Conservation (phyloP, 2,888 invertebrate genomes). For the Polia nebulosa region DNA sequence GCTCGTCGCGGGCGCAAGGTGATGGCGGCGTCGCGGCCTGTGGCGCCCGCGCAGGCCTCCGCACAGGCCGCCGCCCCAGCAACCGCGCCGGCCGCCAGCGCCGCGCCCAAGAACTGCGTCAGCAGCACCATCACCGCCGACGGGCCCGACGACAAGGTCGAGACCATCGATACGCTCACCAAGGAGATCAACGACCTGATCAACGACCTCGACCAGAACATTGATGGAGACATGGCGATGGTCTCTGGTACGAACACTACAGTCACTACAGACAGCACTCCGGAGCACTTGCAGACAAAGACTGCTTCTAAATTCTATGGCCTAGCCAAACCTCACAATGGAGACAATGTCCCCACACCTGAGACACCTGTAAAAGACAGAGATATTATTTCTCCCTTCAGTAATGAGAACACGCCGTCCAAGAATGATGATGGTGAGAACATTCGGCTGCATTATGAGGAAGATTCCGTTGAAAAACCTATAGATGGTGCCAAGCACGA, state of each 20-base stretch:
- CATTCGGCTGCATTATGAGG: slow-evolving; percentile 87
- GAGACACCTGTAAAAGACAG: slow-evolving; percentile 86
- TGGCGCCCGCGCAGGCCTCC: slow-evolving; percentile 10
- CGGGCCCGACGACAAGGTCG: slow-evolving; percentile 79
- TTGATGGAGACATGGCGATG: slow-evolving; percentile 81
- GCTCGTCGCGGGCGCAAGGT: slow-evolving; percentile 87
- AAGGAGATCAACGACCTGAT: slow-evolving; percentile 89
- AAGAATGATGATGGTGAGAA: slow-evolving; percentile 87
- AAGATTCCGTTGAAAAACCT: slow-evolving; percentile 83
- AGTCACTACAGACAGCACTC: slow-evolving; percentile 42
- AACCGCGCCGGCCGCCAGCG: slow-evolving; percentile 20
- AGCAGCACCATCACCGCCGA: slow-evolving; percentile 72
- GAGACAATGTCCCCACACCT: slow-evolving; percentile 75
- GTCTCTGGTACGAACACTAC: slow-evolving; percentile 62
- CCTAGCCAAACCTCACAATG: slow-evolving; percentile 81
- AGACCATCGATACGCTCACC: slow-evolving; percentile 86
- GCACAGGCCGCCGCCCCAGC: slow-evolving; percentile 37
- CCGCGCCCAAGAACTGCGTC: slow-evolving; percentile 52
- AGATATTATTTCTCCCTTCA: slow-evolving; percentile 72
- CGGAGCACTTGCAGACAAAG: slow-evolving; percentile 80
- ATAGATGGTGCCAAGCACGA: slow-evolving; percentile 80
- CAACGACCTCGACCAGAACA: slow-evolving; percentile 85
- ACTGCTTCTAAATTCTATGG: slow-evolving; percentile 84
- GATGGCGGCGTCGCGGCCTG: slow-evolving; percentile 71
- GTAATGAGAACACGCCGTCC: slow-evolving; percentile 83